These are phyloP conservation scores for Boleophthalmus pectinirostris DNA, from an alignment of 2,113 vertebrate genomes.

Conservation along the genomic window DNA sequence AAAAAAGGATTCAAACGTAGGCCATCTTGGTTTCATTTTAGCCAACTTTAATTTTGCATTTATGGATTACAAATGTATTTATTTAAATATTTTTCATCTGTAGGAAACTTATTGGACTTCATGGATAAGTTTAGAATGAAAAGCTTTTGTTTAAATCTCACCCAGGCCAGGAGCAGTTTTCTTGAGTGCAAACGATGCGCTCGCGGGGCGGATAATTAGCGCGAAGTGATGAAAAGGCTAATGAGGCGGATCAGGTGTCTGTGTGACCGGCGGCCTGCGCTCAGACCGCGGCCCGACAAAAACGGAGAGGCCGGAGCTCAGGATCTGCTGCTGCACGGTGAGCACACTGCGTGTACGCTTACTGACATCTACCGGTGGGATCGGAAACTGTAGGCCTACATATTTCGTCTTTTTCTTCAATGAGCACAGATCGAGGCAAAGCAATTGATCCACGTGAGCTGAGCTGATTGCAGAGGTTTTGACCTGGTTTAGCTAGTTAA, in stretches of 20 bases:
- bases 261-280: slow-evolving; percentile 44
- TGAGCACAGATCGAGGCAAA: background rate
- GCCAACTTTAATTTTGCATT: background rate
- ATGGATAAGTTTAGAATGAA: background rate
- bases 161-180: slow-evolving; percentile 30
- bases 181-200: slow-evolving; percentile 19
- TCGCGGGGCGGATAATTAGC: slow-evolving; percentile 48
- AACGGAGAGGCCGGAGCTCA: slow-evolving; percentile 21
- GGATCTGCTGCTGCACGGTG: background rate
- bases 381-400: background rate
- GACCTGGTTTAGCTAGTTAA: too few relatives aligned
- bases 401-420: background rate
- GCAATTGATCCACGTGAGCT: background rate
- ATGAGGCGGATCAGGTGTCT: slow-evolving; percentile 64
- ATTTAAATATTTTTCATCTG: background rate
- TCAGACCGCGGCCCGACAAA: slow-evolving; percentile 17
- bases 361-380: slow-evolving; percentile 76
- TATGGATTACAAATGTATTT: background rate
- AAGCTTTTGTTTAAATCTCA: slow-evolving; percentile 21
- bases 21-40: background rate
- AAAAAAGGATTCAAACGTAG: too few relatives aligned
- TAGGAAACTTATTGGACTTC: background rate
- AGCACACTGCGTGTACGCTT: slow-evolving; percentile 44
- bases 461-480: too few relatives aligned
- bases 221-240: slow-evolving; percentile 55